Conservation (phyloP, 2,113 vertebrate genomes). For the Corydoras maculifer region DNA sequence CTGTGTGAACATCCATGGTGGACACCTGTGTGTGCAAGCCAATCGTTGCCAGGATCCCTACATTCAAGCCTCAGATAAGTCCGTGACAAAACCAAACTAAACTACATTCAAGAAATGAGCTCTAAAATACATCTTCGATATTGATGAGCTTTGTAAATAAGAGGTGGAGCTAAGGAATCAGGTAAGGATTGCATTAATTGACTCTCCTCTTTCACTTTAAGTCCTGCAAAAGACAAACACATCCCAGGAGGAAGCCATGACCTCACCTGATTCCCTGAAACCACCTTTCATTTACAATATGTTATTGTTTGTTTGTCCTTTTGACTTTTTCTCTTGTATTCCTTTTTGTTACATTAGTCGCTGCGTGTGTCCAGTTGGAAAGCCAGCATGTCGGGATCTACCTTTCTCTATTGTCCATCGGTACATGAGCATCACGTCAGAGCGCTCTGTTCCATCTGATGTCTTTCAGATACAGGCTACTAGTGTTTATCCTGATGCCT, state of each 20-base stretch:
- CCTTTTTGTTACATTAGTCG: conserved; percentile 59
- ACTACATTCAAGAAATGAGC: too few relatives aligned
- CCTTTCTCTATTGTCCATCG: conserved; percentile 82
- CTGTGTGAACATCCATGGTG: conserved; percentile 80
- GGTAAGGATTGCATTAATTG: too few relatives aligned
- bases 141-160: too few relatives aligned
- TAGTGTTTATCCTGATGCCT: conserved; percentile 77
- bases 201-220: too few relatives aligned
- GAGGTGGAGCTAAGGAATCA: too few relatives aligned
- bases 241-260: too few relatives aligned
- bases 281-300: too few relatives aligned
- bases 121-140: too few relatives aligned
- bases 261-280: too few relatives aligned
- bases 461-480: conserved; percentile 91
- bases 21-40: conserved; percentile 78
- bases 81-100: conserved; percentile 49
- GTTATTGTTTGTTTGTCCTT: too few relatives aligned
- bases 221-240: too few relatives aligned
- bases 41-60: conserved; percentile 81
- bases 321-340: neutral
- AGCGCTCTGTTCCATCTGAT: conserved; percentile 78
- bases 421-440: conserved; percentile 88
- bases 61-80: conserved; percentile 82
- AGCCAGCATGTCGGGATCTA: conserved; percentile 71
- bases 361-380: conserved; percentile 76